Conservation (phyloP, 1,140 invertebrate genomes). For the Halictus rubicundus region DNA sequence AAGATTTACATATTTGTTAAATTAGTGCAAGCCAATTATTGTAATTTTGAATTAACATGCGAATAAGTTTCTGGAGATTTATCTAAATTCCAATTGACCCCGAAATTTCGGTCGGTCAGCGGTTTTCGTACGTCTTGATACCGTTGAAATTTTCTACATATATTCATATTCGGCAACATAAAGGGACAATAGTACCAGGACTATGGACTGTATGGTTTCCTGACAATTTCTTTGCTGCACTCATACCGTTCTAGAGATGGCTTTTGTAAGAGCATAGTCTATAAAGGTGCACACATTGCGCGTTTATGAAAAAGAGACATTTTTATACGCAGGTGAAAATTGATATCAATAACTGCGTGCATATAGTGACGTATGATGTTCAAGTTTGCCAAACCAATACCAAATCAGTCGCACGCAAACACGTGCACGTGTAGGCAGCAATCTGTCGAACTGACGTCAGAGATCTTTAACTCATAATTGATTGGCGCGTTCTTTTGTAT, state of each 20-base stretch:
- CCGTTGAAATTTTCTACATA: too few relatives aligned
- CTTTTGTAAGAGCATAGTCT: not conserved
- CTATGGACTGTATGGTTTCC: not conserved
- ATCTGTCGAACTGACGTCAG: not conserved
- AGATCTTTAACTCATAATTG: conserved; percentile 10
- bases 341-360: not conserved
- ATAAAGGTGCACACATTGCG: not conserved
- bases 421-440: too few relatives aligned
- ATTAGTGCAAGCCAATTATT: too few relatives aligned
- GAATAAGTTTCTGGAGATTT: too few relatives aligned
- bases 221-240: not conserved
- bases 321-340: not conserved
- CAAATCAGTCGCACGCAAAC: not conserved
- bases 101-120: too few relatives aligned
- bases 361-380: not conserved
- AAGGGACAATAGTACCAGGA: not conserved
- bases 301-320: not conserved
- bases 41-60: too few relatives aligned
- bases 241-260: not conserved
- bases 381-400: not conserved
- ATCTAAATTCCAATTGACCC: too few relatives aligned
- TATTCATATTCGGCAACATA: not conserved
- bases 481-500: not conserved
- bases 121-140: too few relatives aligned
- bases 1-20: too few relatives aligned